phyloP scores from a whole-genome alignment of 1,140 invertebrate species.

The Drosophila ironensis region DNA sequence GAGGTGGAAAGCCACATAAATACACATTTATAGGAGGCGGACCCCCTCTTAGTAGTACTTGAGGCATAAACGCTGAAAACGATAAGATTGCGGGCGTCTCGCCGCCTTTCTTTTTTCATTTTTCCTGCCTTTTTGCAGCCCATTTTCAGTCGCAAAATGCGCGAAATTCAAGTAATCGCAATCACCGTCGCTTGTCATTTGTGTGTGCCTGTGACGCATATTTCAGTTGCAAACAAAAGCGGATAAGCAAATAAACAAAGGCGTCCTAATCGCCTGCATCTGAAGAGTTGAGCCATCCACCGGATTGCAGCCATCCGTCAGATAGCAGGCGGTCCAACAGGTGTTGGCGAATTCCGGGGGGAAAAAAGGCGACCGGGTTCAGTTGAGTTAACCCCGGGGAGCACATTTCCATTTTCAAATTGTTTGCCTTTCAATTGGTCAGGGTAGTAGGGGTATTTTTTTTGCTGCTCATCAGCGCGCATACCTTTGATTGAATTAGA shows the following conservation, averaged over 20 bases:
- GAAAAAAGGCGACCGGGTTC: constrained; percentile 19
- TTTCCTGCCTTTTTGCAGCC: too few species aligned
- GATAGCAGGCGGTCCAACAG: too few species aligned
- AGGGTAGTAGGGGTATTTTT: too few species aligned
- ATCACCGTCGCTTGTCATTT: constrained; percentile 14
- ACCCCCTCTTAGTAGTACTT: constrained; percentile 2
- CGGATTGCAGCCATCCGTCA: neutral
- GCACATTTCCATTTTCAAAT: constrained; percentile 43
- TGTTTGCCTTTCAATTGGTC: constrained; percentile 45
- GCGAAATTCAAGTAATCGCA: constrained; percentile 44
- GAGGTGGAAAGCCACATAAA: neutral
- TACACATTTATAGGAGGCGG: neutral
- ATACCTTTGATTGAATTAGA: constrained; percentile 66
- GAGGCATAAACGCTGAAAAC: constrained; percentile 24
- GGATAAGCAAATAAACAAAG: constrained; percentile 46
- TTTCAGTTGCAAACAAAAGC: constrained; percentile 13
- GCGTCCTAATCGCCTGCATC: constrained; percentile 12
- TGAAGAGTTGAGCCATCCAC: neutral
- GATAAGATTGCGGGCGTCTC: constrained; percentile 49
- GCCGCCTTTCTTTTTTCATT: constrained; percentile 35
- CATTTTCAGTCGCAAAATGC: constrained; percentile 25
- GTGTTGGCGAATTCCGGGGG: neutral
- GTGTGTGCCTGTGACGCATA: constrained; percentile 18
- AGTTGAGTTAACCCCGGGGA: constrained; percentile 57
- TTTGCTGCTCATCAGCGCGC: neutral